A percentile compares a stretch with the other conserved stretches of the same genome.
Evolutionary conservation across 2,113 vertebrate species (phyloP).

Genomic region (Eidolon helvum): DNA sequence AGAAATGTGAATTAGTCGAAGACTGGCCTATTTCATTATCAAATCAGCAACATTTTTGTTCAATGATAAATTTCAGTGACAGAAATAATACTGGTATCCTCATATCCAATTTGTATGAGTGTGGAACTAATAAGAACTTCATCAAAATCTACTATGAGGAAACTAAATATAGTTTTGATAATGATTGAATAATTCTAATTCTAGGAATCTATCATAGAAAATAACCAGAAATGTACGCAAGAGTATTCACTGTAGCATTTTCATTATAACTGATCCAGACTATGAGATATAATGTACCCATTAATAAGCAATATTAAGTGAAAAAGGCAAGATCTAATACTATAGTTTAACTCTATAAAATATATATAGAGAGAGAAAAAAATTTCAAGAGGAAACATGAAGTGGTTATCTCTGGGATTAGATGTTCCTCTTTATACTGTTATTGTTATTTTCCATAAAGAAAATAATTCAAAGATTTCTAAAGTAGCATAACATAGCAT

Average conservation of each 20-base stretch:
- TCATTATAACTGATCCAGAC: not conserved
- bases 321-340: not conserved
- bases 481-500: not conserved
- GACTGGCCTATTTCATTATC: not conserved
- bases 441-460: not conserved
- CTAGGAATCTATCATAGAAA: not conserved
- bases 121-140: not conserved
- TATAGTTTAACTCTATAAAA: not conserved
- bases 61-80: not conserved
- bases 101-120: not conserved
- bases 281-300: not conserved
- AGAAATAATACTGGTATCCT: not conserved
- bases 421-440: not conserved
- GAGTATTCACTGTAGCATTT: not conserved
- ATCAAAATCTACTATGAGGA: slow-evolving; percentile 25
- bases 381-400: not conserved
- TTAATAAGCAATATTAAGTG: not conserved
- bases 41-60: not conserved
- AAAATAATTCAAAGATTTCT: slow-evolving; percentile 41
- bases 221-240: not conserved
- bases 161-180: not conserved
- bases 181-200: not conserved
- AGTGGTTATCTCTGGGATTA: not conserved
- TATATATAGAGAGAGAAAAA: not conserved
- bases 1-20: not conserved